Base-by-base conservation (phyloP, 2,797 vertebrate genomes). In the Epinephelus awoara region DNA sequence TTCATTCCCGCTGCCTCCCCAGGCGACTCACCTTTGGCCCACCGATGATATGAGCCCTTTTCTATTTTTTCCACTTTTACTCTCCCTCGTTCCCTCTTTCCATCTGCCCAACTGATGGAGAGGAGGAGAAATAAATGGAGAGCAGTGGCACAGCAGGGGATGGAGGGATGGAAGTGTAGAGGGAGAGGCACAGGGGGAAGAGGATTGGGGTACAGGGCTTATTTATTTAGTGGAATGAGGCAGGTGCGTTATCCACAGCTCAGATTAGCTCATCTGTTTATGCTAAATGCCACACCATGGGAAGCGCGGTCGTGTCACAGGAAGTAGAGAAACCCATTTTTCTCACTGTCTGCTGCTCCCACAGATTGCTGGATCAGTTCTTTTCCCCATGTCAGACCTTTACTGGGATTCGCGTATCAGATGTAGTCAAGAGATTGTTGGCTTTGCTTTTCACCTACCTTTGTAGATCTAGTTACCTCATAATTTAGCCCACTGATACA, bases 21-120 rank as follows among this genome's bases (percentile, higher is more conserved):
- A 96, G 96, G 96, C 96, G 96, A 95, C 96, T 97, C 96, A 97
- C 96, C 97, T 98, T 97, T 98, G 96, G 95, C 96, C 96, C 93
- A 92, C 91, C 95, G 94, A 97, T 96, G 96, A 97, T 97, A 97
- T 96, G 96, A 97, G 96, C 96, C 96, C 95, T 96, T 96, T 96
- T 96, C 93, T 93, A 86, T 94, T 94, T 94, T 94, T 94, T 93
- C 91, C 92, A 91, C 89, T 93, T 93, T 92, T 92, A 91, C 92
- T 94, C 92, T 94, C 90, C 89, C 91, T 91, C 85, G 83, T 91
- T 94, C 94, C 91, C 92, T 92, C 90, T 94, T 91, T 92, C 88
- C 88, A 92, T 92, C 90, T 91, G 88, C 82, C 83, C 81, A 67
- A 87, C 93, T 94, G 93, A 94, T 94, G 94, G 93, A 93, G 94